Percentiles rank a stretch among this genome's conserved stretches.
Evolutionary conservation across 2,113 vertebrate species (phyloP).

Genomic region (Antechinus flavipes): DNA sequence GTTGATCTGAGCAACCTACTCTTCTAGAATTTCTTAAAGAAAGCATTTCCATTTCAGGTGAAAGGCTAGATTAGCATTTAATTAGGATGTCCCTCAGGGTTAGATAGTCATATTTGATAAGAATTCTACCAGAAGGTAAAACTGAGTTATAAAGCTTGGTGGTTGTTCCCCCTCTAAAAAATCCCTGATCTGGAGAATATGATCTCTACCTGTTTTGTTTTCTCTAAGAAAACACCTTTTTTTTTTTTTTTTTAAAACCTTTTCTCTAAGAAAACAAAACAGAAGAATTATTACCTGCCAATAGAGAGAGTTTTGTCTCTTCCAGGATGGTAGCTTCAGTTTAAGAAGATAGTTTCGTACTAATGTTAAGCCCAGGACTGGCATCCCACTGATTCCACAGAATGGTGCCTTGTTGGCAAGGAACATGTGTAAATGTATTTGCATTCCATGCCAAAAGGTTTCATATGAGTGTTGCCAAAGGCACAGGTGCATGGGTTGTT

Average conservation of each 20-base stretch:
- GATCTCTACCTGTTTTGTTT: neutral
- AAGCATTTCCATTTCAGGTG: conserved; percentile 39
- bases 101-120: neutral
- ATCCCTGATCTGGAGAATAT: neutral
- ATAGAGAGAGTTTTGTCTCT: neutral
- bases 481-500: conserved; percentile 58
- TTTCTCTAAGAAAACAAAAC: neutral
- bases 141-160: neutral
- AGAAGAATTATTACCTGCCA: conserved; percentile 4
- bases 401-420: conserved; percentile 49
- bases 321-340: neutral
- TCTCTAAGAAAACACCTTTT: too few species aligned
- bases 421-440: conserved; percentile 30
- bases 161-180: neutral
- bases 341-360: neutral
- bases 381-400: conserved; percentile 26
- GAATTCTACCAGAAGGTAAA: neutral
- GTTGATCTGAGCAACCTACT: conserved; percentile 19
- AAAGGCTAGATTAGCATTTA: conserved; percentile 12
- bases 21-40: neutral
- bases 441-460: conserved; percentile 54
- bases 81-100: neutral
- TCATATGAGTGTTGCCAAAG: conserved; percentile 44
- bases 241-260: too few species aligned
- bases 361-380: conserved; percentile 41